These are phyloP conservation scores for Amphiprion ocellaris DNA, from an alignment of 2,113 vertebrate species.

Conservation along the genomic window DNA sequence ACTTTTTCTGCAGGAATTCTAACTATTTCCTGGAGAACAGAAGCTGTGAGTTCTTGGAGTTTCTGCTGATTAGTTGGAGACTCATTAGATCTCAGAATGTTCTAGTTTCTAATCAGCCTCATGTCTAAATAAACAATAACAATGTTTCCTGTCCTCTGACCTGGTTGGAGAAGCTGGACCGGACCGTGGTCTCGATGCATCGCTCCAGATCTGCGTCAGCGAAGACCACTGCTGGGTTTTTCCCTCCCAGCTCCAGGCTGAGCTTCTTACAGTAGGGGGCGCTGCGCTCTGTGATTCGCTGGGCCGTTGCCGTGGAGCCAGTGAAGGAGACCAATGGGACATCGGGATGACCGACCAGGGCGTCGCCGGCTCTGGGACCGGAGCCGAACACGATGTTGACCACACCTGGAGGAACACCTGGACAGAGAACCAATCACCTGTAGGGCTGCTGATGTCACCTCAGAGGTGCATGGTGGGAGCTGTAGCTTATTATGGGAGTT, in stretches of 20 bases:
- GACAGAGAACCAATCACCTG: no score
- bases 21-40: no score
- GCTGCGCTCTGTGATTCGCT: constrained; percentile 87
- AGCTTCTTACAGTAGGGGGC: constrained; percentile 94
- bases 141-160: constrained; percentile 69
- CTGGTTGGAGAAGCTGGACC: constrained; percentile 97
- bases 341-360: constrained; percentile 91
- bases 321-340: constrained; percentile 96
- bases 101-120: no score
- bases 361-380: constrained; percentile 88
- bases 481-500: constrained; percentile 15
- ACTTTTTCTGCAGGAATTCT: no score
- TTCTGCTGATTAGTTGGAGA: no score
- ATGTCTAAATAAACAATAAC: no score
- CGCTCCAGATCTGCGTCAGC: constrained; percentile 91
- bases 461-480: no score
- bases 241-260: constrained; percentile 95
- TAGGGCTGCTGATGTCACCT: no score
- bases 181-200: constrained; percentile 89
- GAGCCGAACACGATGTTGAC: constrained; percentile 94
- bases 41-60: no score
- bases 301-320: constrained; percentile 92
- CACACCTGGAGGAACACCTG: constrained; percentile 94
- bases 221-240: constrained; percentile 95
- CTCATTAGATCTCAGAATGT: no score